Evolutionary conservation across 92 coral and sea anemone genomes (phyloP).

Genomic region (Parazoanthus swiftii): DNA sequence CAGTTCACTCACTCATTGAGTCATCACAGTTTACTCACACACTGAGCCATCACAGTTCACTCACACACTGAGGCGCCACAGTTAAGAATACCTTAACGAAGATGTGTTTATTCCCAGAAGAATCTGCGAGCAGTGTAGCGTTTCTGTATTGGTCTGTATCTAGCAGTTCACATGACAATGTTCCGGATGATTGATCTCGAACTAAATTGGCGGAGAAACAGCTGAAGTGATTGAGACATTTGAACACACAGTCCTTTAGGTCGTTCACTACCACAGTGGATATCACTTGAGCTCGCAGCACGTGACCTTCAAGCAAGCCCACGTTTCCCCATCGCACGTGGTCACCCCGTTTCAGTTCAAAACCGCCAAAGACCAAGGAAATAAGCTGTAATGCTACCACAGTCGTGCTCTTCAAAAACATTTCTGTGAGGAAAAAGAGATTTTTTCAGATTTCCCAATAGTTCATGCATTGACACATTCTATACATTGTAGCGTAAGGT

Average conservation of each 20-base stretch:
- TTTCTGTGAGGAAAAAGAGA: not conserved
- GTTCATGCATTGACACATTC: too few species aligned
- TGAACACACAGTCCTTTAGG: not conserved
- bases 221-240: not conserved
- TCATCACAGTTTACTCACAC: too few species aligned
- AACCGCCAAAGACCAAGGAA: not conserved
- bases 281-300: not conserved
- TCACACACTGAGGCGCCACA: too few species aligned
- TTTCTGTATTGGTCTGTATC: not conserved
- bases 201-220: slow-evolving; percentile 46
- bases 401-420: not conserved
- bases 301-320: not conserved
- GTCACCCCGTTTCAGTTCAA: not conserved
- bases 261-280: not conserved
- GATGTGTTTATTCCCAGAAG: slow-evolving; percentile 1
- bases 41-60: too few species aligned
- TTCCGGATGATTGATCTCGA: not conserved
- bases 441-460: too few species aligned
- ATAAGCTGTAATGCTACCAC: not conserved
- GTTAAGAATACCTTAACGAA: not conserved
- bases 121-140: not conserved
- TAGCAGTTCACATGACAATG: slow-evolving; percentile 17
- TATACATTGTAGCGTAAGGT: too few species aligned
- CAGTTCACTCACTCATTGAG: too few species aligned
- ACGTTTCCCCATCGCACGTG: slow-evolving; percentile 1